Conservation (phyloP, 53 echinoderm and acorn worm genomes). For the Henricia sp. region DNA sequence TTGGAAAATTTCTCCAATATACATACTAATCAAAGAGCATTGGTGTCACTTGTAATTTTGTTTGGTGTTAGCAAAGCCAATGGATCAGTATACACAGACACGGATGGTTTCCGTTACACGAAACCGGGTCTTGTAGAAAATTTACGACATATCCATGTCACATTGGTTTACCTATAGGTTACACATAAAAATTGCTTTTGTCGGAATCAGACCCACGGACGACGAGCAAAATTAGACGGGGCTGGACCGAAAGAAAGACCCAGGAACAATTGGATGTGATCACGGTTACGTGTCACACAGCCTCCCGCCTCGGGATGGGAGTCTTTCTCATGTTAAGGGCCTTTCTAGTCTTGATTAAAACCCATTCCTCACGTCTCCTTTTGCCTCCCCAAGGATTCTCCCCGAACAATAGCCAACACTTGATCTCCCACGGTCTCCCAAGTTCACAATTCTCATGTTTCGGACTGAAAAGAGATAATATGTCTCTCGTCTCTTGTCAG, state of each 20-base stretch:
- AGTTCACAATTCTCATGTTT: neutral
- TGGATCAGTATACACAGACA: too few relatives aligned
- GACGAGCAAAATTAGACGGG: too few relatives aligned
- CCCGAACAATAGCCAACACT: neutral
- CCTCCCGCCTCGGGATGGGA: neutral
- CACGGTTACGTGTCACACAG: constrained; percentile 10
- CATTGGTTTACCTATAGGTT: neutral
- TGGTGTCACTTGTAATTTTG: too few relatives aligned
- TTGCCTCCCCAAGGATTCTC: neutral
- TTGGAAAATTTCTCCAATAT: too few relatives aligned
- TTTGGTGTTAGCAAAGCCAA: too few relatives aligned
- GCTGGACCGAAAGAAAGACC: neutral
- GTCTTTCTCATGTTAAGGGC: neutral
- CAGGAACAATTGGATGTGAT: neutral
- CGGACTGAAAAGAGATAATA: neutral
- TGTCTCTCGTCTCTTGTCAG: too few relatives aligned
- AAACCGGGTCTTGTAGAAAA: neutral
- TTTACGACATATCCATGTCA: neutral
- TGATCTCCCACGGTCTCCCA: neutral
- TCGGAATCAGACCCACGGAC: neutral
- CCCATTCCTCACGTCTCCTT: neutral
- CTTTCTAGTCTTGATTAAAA: neutral
- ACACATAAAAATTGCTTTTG: constrained; percentile 38
- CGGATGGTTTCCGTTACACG: too few relatives aligned
- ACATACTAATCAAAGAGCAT: too few relatives aligned